Base-by-base conservation (phyloP, 2,113 vertebrate genomes). In the Sander vitreus region DNA sequence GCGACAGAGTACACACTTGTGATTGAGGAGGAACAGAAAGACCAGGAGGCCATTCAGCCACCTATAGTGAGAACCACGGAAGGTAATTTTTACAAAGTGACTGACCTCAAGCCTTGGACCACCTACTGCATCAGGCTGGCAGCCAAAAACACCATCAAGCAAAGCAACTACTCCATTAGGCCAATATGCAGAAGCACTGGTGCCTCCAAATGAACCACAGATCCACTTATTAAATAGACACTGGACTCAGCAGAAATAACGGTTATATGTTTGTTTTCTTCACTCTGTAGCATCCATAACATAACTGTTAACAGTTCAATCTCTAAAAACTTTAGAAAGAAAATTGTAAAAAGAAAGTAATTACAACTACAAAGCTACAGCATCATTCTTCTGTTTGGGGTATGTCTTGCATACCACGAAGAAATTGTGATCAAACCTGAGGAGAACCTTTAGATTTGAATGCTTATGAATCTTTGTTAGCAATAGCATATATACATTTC, bases 51-150 rank as follows among this genome's bases (percentile, higher is more conserved):
- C 18, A 53, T 27, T 18, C 45, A 58, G 13, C 47, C 2, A 0
- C 54, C 54, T 0, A 75, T 60, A 77, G 72, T 86, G 67, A 71
- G 73, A 74, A 81, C 25, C 3, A 43, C 92, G 73, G 68, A 88
- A 43, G 78, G 53, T 0, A 50, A 89, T 72, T 79, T 36, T 65
- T 57, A 85, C 63, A 70, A 23, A 11, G 81, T 93, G 78, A 85
- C 77, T 14, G 78, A 88, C 21, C 93, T 95, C 19, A 79, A 91
- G 47, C 83, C 92, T 23, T 9, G 36, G 48, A 95, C 91, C 25
- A 84, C 36, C 78, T 94, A 95, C 90, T 94, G 91, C 10, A n/a
- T 94, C 75, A 77, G 55, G 14, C 23, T 95, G 16, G 87, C 91
- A 21, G 94, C 93, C 67, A 94, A 85, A 62, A 85, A 81, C 68